These are phyloP conservation scores for Emys orbicularis DNA, from an alignment of 2,797 vertebrate species.

Conservation along the genomic window DNA sequence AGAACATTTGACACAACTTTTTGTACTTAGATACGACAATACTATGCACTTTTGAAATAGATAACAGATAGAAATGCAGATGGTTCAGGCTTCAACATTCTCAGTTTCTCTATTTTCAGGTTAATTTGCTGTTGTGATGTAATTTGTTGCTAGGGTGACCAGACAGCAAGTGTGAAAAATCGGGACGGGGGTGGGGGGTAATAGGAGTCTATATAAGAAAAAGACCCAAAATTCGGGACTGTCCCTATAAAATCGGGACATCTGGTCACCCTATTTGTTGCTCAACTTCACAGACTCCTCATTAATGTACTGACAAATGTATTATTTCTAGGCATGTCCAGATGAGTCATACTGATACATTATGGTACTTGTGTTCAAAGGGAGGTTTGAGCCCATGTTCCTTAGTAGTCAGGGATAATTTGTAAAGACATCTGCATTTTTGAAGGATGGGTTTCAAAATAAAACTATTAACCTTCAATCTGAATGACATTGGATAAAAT, in stretches of 20 bases:
- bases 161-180: no score
- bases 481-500: not conserved
- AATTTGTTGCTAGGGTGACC: constrained; percentile 14
- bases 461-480: not conserved
- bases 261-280: no score
- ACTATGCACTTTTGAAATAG: not conserved
- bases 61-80: not conserved
- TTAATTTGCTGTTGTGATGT: not conserved
- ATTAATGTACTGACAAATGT: not conserved
- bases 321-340: not conserved
- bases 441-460: not conserved
- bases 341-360: not conserved
- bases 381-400: not conserved
- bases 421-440: not conserved
- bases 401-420: not conserved
- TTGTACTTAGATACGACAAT: not conserved
- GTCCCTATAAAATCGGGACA: no score
- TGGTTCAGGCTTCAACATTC: no score
- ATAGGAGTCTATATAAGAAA: no score
- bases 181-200: no score
- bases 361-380: not conserved
- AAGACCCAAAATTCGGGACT: no score
- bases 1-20: not conserved
- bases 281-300: not conserved
- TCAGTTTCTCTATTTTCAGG: not conserved